Evolutionary conservation across 2,113 vertebrate species (phyloP), one percentile per base, ranked within the genome.

Genomic region (Platanista minor): DNA sequence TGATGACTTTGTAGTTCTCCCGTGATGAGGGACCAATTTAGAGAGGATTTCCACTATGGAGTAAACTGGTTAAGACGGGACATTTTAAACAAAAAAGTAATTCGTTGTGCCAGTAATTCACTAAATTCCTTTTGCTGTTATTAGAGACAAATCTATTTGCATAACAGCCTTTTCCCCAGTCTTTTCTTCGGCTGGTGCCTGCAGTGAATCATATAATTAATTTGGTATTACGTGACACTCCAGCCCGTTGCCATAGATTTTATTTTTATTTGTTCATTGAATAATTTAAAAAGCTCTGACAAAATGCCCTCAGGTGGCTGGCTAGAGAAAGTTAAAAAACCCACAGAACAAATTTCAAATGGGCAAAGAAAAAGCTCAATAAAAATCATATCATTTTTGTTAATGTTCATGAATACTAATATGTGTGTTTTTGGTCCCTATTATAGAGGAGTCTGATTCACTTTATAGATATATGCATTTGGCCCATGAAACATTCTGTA

Each of bases 181-280:
- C 95, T 96, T 92, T 98, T 0, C 91, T 87, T 96, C 49, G 39
- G 61, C 82, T 57, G 21, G 61, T 69, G 89, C 75, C 87, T 96
- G 61, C 23, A 4, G 36, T 93, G 85, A 98, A 94, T 92, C 87
- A 83, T 96, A 96, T 96, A 7, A 4, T 95, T 95, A 89, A 95
- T 95, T 95, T 93, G 96, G 62, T 95, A n/a, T 91, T 97, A 90
- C 54, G 93, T 90, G 92, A 92, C 71, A 80, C 46, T 89, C 17
- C 77, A 96, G 90, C 54, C 92, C 31, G 14, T 96, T 97, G 87
- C 72, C 86, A 97, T 95, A 93, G 67, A 91, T 97, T 97, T 97
- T 92, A 93, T 86, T 97, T 98, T 97, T 98, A 95, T 97, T 97
- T 95, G 77, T 95, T 95, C 84, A 88, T 77, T 96, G 96, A 95